Evolutionary conservation across 2,888 invertebrate species (phyloP).

Genomic region (Mythimna lalbum): DNA sequence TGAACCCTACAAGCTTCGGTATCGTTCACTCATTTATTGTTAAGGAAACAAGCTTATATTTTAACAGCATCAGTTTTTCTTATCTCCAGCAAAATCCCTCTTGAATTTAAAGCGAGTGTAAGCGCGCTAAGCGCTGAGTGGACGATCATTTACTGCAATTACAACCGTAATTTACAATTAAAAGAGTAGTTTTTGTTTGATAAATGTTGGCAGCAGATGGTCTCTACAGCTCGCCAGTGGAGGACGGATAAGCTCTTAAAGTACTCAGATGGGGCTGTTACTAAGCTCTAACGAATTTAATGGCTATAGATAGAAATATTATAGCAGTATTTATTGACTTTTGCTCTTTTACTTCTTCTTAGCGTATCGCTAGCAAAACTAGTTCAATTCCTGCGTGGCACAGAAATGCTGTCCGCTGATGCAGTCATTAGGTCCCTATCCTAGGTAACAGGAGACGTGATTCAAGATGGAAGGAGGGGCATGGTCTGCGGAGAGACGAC

Average conservation of each 20-base stretch:
- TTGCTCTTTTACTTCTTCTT: neutral
- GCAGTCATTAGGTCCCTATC: too few species aligned
- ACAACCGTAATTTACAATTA: conserved; percentile 64
- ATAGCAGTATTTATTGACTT: neutral
- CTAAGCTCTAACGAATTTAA: conserved; percentile 48
- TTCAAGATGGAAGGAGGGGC: too few species aligned
- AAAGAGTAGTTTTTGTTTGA: conserved; percentile 65
- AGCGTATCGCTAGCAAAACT: too few species aligned
- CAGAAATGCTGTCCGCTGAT: too few species aligned
- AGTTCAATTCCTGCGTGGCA: too few species aligned
- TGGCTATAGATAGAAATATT: conserved; percentile 20
- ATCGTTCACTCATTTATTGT: conserved; percentile 12
- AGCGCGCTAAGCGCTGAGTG: conserved; percentile 47
- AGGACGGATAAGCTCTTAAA: conserved; percentile 62
- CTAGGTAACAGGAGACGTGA: too few species aligned
- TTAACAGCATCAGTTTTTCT: conserved; percentile 26
- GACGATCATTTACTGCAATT: conserved; percentile 60
- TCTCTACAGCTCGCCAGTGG: conserved; percentile 61
- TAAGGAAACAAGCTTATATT: conserved; percentile 15
- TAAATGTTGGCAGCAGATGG: conserved; percentile 65
- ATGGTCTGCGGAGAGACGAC: too few species aligned
- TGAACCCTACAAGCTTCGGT: neutral
- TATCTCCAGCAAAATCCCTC: conserved; percentile 23
- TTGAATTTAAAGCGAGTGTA: conserved; percentile 45
- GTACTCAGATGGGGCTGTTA: conserved; percentile 53